A percentile compares a stretch with the other conserved stretches of the same genome.
These are phyloP conservation scores for Phengaris alcon DNA, from an alignment of 2,888 invertebrate genomes.

Conservation along the genomic window DNA sequence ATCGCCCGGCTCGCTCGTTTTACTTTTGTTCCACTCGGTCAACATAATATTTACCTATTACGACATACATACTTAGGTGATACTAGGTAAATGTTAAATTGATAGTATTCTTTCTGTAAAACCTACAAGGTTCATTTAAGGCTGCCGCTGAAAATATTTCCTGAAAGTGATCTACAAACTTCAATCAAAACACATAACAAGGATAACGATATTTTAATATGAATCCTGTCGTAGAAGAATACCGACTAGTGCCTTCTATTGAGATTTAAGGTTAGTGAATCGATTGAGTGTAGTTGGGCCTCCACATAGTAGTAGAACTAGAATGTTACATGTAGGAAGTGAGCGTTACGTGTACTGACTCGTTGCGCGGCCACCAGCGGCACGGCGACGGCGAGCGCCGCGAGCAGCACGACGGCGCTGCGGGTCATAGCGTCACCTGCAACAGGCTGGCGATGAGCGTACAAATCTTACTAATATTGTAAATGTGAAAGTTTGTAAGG, in stretches of 20 bases:
- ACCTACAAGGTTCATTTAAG: neutral
- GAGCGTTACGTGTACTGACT: constrained; percentile 56
- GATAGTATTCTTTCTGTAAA: neutral
- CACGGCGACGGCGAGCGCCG: constrained; percentile 51
- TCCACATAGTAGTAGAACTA: constrained; percentile 18
- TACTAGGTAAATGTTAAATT: neutral
- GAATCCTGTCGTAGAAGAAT: too few species aligned
- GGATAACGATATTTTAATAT: neutral
- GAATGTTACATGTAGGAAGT: constrained; percentile 40
- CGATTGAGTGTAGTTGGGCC: neutral
- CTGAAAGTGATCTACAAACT: neutral
- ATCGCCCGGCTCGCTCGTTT: neutral
- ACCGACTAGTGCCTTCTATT: too few species aligned
- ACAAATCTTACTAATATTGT: too few species aligned
- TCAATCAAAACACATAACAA: neutral
- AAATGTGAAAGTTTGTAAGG: too few species aligned
- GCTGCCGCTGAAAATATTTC: neutral
- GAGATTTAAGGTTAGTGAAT: too few species aligned
- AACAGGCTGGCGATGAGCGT: too few species aligned
- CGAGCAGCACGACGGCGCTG: constrained; percentile 14
- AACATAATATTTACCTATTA: neutral
- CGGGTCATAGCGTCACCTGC: constrained; percentile 25
- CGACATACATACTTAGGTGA: neutral
- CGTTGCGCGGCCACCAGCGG: constrained; percentile 60
- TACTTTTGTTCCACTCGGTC: neutral